Evolutionary conservation across 2,113 vertebrate species (phyloP).

Genomic region (Misgurnus mizolepis): DNA sequence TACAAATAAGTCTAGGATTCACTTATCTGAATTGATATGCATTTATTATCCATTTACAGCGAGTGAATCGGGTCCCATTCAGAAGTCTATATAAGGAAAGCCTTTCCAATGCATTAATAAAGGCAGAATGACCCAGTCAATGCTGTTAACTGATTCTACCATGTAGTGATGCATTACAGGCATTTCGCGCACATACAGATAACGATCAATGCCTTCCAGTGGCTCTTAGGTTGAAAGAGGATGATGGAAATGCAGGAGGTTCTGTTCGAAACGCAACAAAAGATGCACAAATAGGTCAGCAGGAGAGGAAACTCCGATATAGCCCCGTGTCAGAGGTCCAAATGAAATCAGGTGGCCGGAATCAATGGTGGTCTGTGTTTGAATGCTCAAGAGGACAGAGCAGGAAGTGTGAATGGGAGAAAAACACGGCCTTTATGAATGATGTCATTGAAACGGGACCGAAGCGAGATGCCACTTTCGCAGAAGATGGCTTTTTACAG

Average conservation of each 20-base stretch:
- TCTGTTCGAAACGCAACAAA: conserved; percentile 60
- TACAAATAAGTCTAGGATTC: conserved; percentile 62
- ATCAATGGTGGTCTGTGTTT: conserved; percentile 66
- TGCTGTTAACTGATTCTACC: conserved; percentile 53
- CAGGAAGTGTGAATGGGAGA: conserved; percentile 63
- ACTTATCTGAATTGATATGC: conserved; percentile 58
- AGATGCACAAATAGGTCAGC: conserved; percentile 61
- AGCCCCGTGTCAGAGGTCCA: conserved; percentile 42
- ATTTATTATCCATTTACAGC: conserved; percentile 66
- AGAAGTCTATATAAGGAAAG: conserved; percentile 60
- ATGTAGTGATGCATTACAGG: conserved; percentile 45
- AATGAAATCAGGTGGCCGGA: conserved; percentile 65
- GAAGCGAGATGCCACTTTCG: conserved; percentile 50
- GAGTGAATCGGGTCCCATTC: conserved; percentile 53
- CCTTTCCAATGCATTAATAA: conserved; percentile 65
- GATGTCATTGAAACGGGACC: conserved; percentile 60
- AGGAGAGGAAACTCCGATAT: conserved; percentile 58
- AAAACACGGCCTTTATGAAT: conserved; percentile 58
- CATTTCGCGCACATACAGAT: conserved; percentile 38
- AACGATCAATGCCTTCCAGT: conserved; percentile 50
- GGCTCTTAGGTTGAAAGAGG: conserved; percentile 40
- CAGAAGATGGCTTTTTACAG: conserved; percentile 60
- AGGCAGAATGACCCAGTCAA: conserved; percentile 60
- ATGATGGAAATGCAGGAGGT: conserved; percentile 41
- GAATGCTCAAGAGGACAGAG: conserved; percentile 60